Percentiles rank a stretch among this genome's conserved stretches.
These are phyloP conservation scores for Psettodes erumei DNA, from an alignment of 2,113 vertebrate species.

Conservation along the genomic window DNA sequence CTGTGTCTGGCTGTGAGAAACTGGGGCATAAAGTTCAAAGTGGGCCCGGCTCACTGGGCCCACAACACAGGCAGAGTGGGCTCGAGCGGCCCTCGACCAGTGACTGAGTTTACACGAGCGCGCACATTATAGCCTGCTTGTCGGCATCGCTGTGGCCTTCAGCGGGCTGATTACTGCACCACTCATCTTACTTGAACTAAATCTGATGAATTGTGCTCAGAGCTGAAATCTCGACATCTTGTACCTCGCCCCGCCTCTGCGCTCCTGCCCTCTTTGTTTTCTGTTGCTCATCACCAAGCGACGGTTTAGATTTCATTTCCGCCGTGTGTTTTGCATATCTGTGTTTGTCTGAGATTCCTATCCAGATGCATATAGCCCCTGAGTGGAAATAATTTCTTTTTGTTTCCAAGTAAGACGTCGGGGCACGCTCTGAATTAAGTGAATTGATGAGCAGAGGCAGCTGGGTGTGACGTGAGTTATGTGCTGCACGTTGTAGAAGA, in stretches of 20 bases:
- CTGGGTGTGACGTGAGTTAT: no score
- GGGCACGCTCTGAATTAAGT: slow-evolving; percentile 31
- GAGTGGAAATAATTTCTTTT: slow-evolving; percentile 28
- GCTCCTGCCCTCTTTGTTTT: slow-evolving; percentile 6
- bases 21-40: slow-evolving; percentile 66
- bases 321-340: not conserved
- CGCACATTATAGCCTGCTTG: slow-evolving; percentile 34
- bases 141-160: slow-evolving; percentile 30
- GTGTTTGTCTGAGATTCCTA: slow-evolving; percentile 37
- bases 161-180: slow-evolving; percentile 7
- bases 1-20: slow-evolving; percentile 58
- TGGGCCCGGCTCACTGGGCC: slow-evolving; percentile 39
- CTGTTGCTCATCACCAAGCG: slow-evolving; percentile 26
- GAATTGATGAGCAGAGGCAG: slow-evolving; percentile 10
- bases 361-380: slow-evolving; percentile 18
- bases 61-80: slow-evolving; percentile 5
- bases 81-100: slow-evolving; percentile 21
- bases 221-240: slow-evolving; percentile 35
- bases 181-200: slow-evolving; percentile 24
- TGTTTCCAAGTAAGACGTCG: slow-evolving; percentile 39
- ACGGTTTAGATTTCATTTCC: slow-evolving; percentile 50
- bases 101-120: slow-evolving; percentile 27
- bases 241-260: not conserved
- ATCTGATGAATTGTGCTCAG: slow-evolving; percentile 8
- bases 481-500: not conserved